Evolutionary conservation across 2,888 invertebrate genomes (phyloP).

Genomic region (Quadroppia sp.): DNA sequence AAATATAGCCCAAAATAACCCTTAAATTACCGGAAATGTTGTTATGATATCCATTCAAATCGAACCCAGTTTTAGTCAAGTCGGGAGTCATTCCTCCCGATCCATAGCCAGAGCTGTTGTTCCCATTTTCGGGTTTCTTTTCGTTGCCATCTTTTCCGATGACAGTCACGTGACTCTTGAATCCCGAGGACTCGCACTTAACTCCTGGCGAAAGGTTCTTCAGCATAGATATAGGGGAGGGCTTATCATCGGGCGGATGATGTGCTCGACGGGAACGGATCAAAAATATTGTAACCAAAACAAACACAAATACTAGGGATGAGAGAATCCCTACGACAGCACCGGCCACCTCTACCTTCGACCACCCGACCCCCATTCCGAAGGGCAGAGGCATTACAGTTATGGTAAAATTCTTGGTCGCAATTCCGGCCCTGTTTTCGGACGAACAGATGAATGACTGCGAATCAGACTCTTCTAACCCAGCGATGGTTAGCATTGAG

Average conservation of each 20-base stretch:
- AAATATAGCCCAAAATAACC: not conserved
- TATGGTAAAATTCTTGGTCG: slow-evolving; percentile 82
- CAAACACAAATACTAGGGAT: slow-evolving; percentile 58
- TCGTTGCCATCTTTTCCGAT: slow-evolving; percentile 44
- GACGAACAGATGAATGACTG: slow-evolving; percentile 83
- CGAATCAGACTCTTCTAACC: slow-evolving; percentile 75
- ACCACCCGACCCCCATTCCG: slow-evolving; percentile 68
- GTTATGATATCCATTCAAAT: slow-evolving; percentile 23
- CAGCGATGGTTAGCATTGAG: slow-evolving; percentile 54
- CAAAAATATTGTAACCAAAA: slow-evolving; percentile 59
- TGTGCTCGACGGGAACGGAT: slow-evolving; percentile 34
- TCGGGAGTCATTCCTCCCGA: slow-evolving; percentile 29
- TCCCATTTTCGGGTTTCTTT: slow-evolving; percentile 48
- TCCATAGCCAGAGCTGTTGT: slow-evolving; percentile 46
- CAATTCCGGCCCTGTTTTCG: slow-evolving; percentile 79
- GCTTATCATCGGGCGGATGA: slow-evolving; percentile 25
- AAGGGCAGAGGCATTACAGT: slow-evolving; percentile 64
- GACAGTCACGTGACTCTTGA: slow-evolving; percentile 33
- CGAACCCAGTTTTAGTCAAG: slow-evolving; percentile 26
- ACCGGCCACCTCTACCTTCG: slow-evolving; percentile 67
- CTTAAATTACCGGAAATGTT: slow-evolving; percentile 18
- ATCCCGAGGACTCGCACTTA: slow-evolving; percentile 14
- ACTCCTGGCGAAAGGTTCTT: slow-evolving; percentile 29
- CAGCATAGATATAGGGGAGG: slow-evolving; percentile 32
- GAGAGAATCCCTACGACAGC: slow-evolving; percentile 66